A percentile compares a stretch with the other conserved stretches of the same genome.
Evolutionary conservation across 2,888 invertebrate species (phyloP).

Genomic region (Agriopis aurantiaria): DNA sequence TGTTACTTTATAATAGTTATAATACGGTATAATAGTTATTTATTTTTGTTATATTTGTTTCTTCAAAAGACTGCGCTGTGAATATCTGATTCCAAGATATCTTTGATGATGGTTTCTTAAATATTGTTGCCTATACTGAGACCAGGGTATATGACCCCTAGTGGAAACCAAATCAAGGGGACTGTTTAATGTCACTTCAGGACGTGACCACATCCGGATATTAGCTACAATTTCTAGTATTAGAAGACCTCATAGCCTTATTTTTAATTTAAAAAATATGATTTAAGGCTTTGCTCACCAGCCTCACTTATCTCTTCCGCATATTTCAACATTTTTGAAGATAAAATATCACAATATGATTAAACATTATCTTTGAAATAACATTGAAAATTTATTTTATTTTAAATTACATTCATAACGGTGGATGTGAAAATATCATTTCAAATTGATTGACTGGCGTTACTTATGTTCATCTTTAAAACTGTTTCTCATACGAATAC

Average conservation of each 20-base stretch:
- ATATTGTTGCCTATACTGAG: constrained; percentile 68
- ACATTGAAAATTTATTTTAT: no score
- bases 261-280: neutral
- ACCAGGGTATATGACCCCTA: constrained; percentile 87
- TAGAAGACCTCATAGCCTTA: neutral
- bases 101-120: constrained; percentile 52
- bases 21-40: neutral
- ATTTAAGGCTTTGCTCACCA: neutral
- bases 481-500: no score
- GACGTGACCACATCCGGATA: constrained; percentile 86
- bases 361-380: neutral
- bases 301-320: no score
- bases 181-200: constrained; percentile 89
- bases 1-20: neutral
- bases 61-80: neutral
- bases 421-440: no score
- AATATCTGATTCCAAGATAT: constrained; percentile 54
- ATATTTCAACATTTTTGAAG: no score
- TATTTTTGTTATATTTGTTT: neutral
- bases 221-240: neutral
- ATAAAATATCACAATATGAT: neutral
- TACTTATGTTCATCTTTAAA: no score
- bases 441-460: no score
- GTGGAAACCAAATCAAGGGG: constrained; percentile 94
- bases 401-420: no score